Evolutionary conservation across 2,113 vertebrate genomes (phyloP).

Genomic region (Trematomus loennbergii): DNA sequence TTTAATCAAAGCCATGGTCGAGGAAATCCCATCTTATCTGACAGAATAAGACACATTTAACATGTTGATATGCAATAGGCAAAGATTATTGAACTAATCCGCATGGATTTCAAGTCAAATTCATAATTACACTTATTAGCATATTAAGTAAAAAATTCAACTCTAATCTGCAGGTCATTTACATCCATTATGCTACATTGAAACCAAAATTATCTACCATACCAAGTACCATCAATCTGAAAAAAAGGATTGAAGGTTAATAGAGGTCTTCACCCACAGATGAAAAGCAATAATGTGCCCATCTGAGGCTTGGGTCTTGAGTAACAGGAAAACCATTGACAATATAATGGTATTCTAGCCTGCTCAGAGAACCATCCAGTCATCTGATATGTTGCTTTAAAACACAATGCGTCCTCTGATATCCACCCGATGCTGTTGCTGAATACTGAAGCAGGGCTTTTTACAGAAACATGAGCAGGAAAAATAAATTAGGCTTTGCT

Average conservation of each 20-base stretch:
- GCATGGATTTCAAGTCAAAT: slow-evolving; percentile 49
- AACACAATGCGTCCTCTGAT: slow-evolving; percentile 10
- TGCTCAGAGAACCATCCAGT: slow-evolving; percentile 33
- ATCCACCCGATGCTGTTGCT: slow-evolving; percentile 4
- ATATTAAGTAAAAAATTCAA: slow-evolving; percentile 68
- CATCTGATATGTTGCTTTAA: slow-evolving; percentile 23
- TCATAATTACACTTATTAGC: slow-evolving; percentile 64
- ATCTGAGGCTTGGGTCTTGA: slow-evolving; percentile 33
- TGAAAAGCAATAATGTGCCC: slow-evolving; percentile 40
- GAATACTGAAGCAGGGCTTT: slow-evolving; percentile 14
- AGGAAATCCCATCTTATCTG: not conserved
- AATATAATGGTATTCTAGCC: slow-evolving; percentile 15
- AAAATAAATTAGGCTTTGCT: slow-evolving; percentile 25
- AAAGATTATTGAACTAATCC: slow-evolving; percentile 34
- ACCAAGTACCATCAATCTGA: slow-evolving; percentile 39
- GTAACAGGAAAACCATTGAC: slow-evolving; percentile 17
- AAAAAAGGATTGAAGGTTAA: slow-evolving; percentile 58
- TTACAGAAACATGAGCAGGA: slow-evolving; percentile 22
- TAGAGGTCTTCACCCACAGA: slow-evolving; percentile 59
- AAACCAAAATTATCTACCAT: slow-evolving; percentile 49
- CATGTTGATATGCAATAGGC: slow-evolving; percentile 4
- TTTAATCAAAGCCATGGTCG: not conserved
- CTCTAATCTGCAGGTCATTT: slow-evolving; percentile 60
- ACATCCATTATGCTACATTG: slow-evolving; percentile 20
- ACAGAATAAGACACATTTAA: not conserved